These are phyloP conservation scores for Clostera curtula DNA, from an alignment of 2,888 invertebrate species.

Conservation along the genomic window DNA sequence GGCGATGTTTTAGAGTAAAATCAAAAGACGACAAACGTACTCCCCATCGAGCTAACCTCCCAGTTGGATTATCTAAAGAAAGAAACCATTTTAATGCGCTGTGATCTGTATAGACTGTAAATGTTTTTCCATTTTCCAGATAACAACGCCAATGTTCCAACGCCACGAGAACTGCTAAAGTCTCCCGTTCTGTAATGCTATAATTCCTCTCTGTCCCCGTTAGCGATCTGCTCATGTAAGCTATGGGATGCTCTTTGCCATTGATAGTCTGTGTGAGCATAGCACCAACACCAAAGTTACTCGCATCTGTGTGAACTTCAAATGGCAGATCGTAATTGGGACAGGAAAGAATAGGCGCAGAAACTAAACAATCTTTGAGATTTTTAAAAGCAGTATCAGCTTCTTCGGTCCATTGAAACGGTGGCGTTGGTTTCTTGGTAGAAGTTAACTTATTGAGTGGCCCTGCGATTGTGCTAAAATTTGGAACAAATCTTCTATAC, in stretches of 20 bases:
- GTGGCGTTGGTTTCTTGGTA: neutral
- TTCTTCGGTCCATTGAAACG: neutral
- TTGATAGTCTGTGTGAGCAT: neutral
- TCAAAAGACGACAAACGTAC: neutral
- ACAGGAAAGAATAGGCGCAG: neutral
- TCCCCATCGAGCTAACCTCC: neutral
- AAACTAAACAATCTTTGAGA: neutral
- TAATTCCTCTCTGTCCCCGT: too few relatives aligned
- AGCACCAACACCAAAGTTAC: neutral
- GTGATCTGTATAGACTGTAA: too few relatives aligned
- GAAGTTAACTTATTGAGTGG: neutral
- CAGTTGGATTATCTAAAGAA: neutral
- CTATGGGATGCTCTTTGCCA: neutral
- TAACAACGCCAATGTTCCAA: neutral
- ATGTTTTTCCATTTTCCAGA: too few relatives aligned
- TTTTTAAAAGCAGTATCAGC: neutral
- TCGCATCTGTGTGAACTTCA: too few relatives aligned
- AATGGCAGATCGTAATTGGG: neutral
- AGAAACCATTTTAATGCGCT: too few relatives aligned
- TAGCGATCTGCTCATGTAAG: neutral
- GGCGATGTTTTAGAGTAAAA: too few relatives aligned
- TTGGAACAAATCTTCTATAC: conserved; percentile 2
- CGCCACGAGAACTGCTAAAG: neutral
- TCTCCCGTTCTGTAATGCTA: neutral
- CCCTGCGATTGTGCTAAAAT: too few relatives aligned